phyloP scores from a whole-genome alignment of 1,140 invertebrate species.

The Calliopsis andreniformis region DNA sequence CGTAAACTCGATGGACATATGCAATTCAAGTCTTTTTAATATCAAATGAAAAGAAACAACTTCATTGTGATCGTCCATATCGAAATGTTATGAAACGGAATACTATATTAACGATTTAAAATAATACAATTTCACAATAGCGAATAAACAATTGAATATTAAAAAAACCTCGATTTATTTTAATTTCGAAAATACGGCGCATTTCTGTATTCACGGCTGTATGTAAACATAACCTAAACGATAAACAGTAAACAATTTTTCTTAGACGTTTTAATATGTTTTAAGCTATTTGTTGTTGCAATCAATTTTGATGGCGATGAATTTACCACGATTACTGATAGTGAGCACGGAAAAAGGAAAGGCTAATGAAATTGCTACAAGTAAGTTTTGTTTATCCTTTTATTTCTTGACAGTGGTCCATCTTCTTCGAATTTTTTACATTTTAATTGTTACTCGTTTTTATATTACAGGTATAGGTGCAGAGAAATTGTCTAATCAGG shows the following conservation, averaged over 20 bases:
- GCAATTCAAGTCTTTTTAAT: background rate
- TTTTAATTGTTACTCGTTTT: conserved; percentile 4
- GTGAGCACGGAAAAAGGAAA: conserved; percentile 68
- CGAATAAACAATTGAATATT: background rate
- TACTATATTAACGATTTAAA: background rate
- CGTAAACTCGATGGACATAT: too few relatives aligned
- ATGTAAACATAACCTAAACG: conserved; percentile 22
- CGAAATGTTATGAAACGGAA: conserved; percentile 10
- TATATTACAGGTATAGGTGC: conserved; percentile 77
- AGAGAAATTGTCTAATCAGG: conserved; percentile 71
- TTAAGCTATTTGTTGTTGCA: background rate
- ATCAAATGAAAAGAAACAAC: background rate
- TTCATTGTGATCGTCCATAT: background rate
- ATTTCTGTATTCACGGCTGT: background rate
- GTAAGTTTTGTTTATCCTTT: conserved; percentile 63
- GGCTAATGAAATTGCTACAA: conserved; percentile 73
- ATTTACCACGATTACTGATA: conserved; percentile 73
- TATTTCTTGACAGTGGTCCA: background rate
- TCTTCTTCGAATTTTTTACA: too few relatives aligned
- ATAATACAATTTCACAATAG: background rate
- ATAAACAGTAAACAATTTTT: conserved; percentile 2
- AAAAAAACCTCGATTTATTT: conserved; percentile 11
- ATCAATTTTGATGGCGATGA: conserved; percentile 50
- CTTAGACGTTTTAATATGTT: background rate
- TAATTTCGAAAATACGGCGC: background rate